phyloP scores from a whole-genome alignment of 2,797 vertebrate species.

The Melanogrammus aeglefinus region DNA sequence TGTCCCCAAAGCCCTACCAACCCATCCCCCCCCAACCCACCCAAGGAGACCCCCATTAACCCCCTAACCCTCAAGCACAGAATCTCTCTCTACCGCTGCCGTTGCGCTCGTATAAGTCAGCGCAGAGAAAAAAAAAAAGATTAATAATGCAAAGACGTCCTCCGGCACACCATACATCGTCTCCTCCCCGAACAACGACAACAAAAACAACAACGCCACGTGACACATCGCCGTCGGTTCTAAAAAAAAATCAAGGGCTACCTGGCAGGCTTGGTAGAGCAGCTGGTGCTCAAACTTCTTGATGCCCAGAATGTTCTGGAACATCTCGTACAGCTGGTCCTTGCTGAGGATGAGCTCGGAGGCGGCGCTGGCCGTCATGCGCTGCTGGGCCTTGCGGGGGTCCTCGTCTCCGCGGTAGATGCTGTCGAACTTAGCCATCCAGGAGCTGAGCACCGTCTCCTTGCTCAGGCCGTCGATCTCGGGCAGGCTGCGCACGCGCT shows the following conservation, averaged over 20 bases:
- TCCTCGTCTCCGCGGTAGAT: constrained; percentile 99
- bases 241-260: constrained; percentile 55
- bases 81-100: too few species aligned
- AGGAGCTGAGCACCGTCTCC: constrained; percentile 98
- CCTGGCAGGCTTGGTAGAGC: constrained; percentile 98
- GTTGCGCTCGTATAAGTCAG: too few species aligned
- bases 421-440: constrained; percentile 99
- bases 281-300: constrained; percentile 99
- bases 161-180: not conserved
- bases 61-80: not conserved
- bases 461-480: constrained; percentile 99
- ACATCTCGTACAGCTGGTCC: constrained; percentile 99
- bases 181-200: not conserved
- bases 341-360: constrained; percentile 99
- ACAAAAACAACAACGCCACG: not conserved
- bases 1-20: constrained; percentile 46
- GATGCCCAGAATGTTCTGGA: constrained; percentile 98
- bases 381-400: constrained; percentile 95
- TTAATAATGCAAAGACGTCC: not conserved
- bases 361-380: constrained; percentile 96
- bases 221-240: not conserved
- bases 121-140: not conserved
- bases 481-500: constrained; percentile 93
- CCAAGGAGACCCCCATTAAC: not conserved
- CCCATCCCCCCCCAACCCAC: constrained; percentile 17